These are phyloP conservation scores for Halesus radiatus DNA, from an alignment of 1,140 invertebrate species.

Conservation along the genomic window DNA sequence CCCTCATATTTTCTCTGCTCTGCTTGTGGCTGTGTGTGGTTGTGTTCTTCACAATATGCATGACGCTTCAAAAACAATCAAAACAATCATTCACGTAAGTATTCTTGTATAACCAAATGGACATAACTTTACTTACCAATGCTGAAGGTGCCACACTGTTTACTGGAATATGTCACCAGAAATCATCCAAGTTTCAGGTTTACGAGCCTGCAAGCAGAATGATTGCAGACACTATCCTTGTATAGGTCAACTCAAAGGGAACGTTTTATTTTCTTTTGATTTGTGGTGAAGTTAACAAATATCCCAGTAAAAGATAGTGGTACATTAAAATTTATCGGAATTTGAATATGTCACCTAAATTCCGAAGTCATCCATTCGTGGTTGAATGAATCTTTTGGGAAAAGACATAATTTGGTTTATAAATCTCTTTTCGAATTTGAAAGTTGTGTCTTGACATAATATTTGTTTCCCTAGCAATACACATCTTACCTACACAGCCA, in stretches of 20 bases:
- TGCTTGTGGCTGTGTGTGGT: slow-evolving; percentile 82
- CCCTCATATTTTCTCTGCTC: slow-evolving; percentile 81
- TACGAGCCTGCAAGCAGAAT: too few relatives aligned
- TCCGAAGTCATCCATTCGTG: slow-evolving; percentile 10
- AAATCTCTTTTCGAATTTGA: slow-evolving; percentile 32
- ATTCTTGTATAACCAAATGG: slow-evolving; percentile 62
- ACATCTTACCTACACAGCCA: slow-evolving; percentile 54
- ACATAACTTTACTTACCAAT: slow-evolving; percentile 56
- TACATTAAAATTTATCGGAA: slow-evolving; percentile 2
- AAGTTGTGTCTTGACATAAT: slow-evolving; percentile 49
- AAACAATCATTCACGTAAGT: slow-evolving; percentile 87
- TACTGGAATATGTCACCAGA: slow-evolving; percentile 42
- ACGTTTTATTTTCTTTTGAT: slow-evolving; percentile 3
- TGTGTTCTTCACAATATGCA: slow-evolving; percentile 81
- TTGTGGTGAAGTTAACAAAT: slow-evolving; percentile 16
- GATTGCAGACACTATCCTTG: too few relatives aligned
- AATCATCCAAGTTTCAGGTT: slow-evolving; percentile 1
- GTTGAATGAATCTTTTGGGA: slow-evolving; percentile 24
- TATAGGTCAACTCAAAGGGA: too few relatives aligned
- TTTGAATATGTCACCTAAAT: slow-evolving; percentile 1
- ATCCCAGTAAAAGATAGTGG: slow-evolving; percentile 40
- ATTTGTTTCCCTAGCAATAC: slow-evolving; percentile 53
- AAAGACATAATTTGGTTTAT: slow-evolving; percentile 36
- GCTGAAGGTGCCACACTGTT: slow-evolving; percentile 44
- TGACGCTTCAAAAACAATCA: slow-evolving; percentile 80